Percentiles rank a stretch among this genome's conserved stretches.
Conservation (phyloP, 2,888 invertebrate species). For the Lasiommata megera region DNA sequence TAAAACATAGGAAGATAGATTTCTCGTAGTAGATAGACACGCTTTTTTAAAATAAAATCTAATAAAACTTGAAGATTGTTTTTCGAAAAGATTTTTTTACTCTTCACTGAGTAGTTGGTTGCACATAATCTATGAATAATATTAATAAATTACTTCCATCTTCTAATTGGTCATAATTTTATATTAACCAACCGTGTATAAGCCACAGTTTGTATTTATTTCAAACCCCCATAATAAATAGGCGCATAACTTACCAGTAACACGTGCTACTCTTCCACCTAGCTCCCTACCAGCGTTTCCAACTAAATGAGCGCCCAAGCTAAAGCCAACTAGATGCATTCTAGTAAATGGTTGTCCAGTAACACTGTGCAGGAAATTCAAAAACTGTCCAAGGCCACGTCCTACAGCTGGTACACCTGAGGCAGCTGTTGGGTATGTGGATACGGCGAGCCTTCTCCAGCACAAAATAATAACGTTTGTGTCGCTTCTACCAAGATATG, state of each 20-base stretch:
- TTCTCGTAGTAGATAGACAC: no score
- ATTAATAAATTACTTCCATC: no score
- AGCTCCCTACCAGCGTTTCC: slow-evolving; percentile 62
- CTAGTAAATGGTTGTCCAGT: slow-evolving; percentile 48
- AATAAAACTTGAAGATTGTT: no score
- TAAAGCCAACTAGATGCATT: slow-evolving; percentile 72
- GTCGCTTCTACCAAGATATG: slow-evolving; percentile 49
- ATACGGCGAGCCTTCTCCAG: slow-evolving; percentile 56
- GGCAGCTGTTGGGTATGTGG: slow-evolving; percentile 54
- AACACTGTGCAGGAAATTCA: slow-evolving; percentile 49
- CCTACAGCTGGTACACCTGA: slow-evolving; percentile 59
- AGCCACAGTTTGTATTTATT: no score
- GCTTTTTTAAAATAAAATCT: no score
- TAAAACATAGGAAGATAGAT: no score
- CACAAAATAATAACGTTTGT: slow-evolving; percentile 64
- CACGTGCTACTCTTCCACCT: slow-evolving; percentile 54
- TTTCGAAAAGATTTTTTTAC: no score
- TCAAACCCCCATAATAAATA: background rate
- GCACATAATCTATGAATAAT: no score
- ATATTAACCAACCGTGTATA: no score
- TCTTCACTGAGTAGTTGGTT: no score
- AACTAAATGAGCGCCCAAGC: slow-evolving; percentile 72
- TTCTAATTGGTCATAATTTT: no score
- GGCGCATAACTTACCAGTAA: slow-evolving; percentile 54
- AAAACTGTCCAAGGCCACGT: slow-evolving; percentile 61